Percentiles rank a stretch among this genome's conserved stretches.
Conservation (phyloP, 2,797 vertebrate species). For the Micrastur ruficollis region DNA sequence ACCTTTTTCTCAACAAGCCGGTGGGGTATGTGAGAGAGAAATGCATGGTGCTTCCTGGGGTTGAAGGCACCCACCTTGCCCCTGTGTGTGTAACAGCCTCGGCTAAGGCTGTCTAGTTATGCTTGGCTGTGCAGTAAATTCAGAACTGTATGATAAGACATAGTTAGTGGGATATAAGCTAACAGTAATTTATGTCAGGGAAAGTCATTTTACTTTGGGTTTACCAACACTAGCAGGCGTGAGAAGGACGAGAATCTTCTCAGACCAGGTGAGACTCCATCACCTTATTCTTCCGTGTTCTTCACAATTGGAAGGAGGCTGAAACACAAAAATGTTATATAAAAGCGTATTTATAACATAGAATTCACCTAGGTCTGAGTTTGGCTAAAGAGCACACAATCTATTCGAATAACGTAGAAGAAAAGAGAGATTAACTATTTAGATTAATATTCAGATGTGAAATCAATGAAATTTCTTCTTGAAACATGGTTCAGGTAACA, state of each 20-base stretch:
- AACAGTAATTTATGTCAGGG: background rate
- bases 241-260: background rate
- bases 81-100: rapidly evolving
- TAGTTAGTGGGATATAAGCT: background rate
- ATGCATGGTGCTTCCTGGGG: background rate
- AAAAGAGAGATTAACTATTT: background rate
- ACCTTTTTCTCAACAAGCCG: background rate
- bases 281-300: background rate
- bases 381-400: background rate
- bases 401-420: background rate
- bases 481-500: background rate
- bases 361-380: background rate
- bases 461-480: background rate
- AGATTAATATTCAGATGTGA: background rate
- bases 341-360: background rate
- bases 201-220: background rate
- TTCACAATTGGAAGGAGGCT: background rate
- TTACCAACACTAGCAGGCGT: background rate
- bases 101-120: rapidly evolving
- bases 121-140: background rate
- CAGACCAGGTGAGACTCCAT: background rate
- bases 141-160: background rate
- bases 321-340: background rate
- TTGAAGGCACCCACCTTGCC: background rate
- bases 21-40: background rate